A percentile compares a stretch with the other conserved stretches of the same genome.
These are phyloP conservation scores for Himalopsyche phryganea DNA, from an alignment of 1,140 invertebrate species.

Conservation along the genomic window DNA sequence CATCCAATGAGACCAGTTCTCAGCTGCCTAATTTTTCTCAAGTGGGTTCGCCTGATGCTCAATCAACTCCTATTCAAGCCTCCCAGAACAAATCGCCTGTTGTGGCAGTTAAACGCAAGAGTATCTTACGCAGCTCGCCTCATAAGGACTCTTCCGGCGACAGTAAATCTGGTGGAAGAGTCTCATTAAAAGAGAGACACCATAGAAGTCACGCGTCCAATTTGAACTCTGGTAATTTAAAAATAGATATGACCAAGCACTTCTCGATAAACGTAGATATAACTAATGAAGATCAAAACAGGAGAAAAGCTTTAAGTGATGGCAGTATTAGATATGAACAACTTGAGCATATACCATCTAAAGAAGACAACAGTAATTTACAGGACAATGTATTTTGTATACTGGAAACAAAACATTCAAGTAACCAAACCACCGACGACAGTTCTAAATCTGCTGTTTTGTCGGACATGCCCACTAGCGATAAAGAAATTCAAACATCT, in stretches of 20 bases:
- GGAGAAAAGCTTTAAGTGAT: no score
- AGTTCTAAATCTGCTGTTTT: neutral
- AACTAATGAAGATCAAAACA: no score
- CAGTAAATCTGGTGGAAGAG: neutral
- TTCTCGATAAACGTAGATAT: no score
- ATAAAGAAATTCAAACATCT: constrained; percentile 49
- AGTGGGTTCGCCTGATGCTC: constrained; percentile 43
- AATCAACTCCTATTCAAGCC: constrained; percentile 41
- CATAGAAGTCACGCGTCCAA: neutral
- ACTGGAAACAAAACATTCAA: neutral
- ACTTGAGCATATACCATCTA: no score
- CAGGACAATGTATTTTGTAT: neutral
- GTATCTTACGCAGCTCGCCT: neutral
- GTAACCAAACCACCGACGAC: neutral
- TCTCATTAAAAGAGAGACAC: neutral
- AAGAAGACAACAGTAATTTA: no score
- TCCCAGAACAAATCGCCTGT: neutral
- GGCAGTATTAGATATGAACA: no score
- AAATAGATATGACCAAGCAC: neutral
- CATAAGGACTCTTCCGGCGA: neutral
- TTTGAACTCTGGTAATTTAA: neutral
- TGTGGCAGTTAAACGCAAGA: neutral
- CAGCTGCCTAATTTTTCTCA: constrained; percentile 36
- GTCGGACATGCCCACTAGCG: constrained; percentile 30
- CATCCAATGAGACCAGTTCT: constrained; percentile 38